These are phyloP conservation scores for Drosophila arawakana DNA, from an alignment of 1,140 invertebrate genomes.

Conservation along the genomic window DNA sequence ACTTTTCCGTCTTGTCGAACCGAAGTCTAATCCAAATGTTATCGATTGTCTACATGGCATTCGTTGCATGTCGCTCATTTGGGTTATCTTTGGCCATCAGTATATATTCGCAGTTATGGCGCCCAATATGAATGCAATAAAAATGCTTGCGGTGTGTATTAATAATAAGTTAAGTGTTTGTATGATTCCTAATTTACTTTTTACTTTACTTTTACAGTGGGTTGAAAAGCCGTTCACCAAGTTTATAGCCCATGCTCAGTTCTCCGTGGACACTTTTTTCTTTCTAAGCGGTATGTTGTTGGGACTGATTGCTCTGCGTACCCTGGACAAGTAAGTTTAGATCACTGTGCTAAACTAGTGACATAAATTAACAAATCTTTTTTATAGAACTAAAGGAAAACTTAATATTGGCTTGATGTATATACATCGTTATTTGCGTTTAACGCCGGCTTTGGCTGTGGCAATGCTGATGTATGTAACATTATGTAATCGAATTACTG, in stretches of 20 bases:
- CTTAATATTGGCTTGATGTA: constrained; percentile 72
- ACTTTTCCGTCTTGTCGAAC: constrained; percentile 43
- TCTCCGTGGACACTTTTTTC: constrained; percentile 89
- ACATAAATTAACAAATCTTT: background rate
- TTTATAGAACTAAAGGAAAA: constrained; percentile 52
- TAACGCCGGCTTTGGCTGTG: constrained; percentile 62
- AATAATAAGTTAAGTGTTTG: background rate
- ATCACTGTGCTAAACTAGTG: background rate
- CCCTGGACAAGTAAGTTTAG: constrained; percentile 87
- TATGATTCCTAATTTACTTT: background rate
- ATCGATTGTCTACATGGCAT: constrained; percentile 86
- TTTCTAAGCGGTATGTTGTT: constrained; percentile 89
- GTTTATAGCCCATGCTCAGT: constrained; percentile 85
- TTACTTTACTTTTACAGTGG: constrained; percentile 68
- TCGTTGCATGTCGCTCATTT: constrained; percentile 87
- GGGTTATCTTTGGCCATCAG: constrained; percentile 88
- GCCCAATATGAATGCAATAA: constrained; percentile 66
- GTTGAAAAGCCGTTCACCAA: constrained; percentile 85
- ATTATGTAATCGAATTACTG: constrained; percentile 7
- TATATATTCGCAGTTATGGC: constrained; percentile 62
- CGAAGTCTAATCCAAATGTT: constrained; percentile 59
- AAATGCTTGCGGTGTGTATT: background rate
- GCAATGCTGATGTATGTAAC: constrained; percentile 24
- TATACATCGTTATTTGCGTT: constrained; percentile 67
- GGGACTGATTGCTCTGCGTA: constrained; percentile 87